Evolutionary conservation across 2,797 vertebrate genomes (phyloP).

Genomic region (Chiroxiphia lanceolata): DNA sequence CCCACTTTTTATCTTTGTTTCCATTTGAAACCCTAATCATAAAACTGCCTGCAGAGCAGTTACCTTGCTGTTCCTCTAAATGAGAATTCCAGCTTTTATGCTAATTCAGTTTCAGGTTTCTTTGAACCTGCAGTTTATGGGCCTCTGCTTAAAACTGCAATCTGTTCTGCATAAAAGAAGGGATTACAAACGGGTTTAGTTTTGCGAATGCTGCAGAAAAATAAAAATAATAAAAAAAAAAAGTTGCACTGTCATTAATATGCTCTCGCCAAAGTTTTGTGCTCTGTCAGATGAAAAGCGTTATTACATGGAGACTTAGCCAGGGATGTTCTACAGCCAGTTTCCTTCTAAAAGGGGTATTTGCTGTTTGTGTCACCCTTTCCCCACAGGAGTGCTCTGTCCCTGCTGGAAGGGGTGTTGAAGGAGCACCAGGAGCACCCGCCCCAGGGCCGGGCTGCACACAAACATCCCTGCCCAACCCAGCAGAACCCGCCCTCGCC

Average conservation of each 20-base stretch:
- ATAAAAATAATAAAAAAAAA: conserved; percentile 60
- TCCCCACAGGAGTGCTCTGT: neutral
- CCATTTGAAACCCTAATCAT: conserved; percentile 71
- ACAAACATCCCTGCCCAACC: neutral
- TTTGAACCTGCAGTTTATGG: conserved; percentile 80
- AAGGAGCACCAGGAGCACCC: neutral
- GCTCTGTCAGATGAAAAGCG: conserved; percentile 51
- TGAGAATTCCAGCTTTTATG: conserved; percentile 80
- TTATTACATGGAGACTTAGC: neutral
- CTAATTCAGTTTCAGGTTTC: conserved; percentile 79
- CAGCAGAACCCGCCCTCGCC: neutral
- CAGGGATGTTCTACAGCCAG: fast-evolving
- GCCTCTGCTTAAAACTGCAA: conserved; percentile 77
- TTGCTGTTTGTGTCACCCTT: neutral
- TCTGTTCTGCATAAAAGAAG: conserved; percentile 81
- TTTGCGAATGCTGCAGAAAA: conserved; percentile 74
- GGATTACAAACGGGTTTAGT: conserved; percentile 75
- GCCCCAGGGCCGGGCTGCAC: fast-evolving
- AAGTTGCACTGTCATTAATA: conserved; percentile 70
- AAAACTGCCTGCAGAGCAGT: conserved; percentile 73
- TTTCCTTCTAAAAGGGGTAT: neutral
- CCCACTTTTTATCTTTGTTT: conserved; percentile 71
- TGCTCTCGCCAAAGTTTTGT: conserved; percentile 51
- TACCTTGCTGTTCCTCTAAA: conserved; percentile 73
- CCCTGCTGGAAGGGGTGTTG: neutral